These are phyloP conservation scores for Spilosoma lubricipeda DNA, from an alignment of 2,888 invertebrate genomes.

Conservation along the genomic window DNA sequence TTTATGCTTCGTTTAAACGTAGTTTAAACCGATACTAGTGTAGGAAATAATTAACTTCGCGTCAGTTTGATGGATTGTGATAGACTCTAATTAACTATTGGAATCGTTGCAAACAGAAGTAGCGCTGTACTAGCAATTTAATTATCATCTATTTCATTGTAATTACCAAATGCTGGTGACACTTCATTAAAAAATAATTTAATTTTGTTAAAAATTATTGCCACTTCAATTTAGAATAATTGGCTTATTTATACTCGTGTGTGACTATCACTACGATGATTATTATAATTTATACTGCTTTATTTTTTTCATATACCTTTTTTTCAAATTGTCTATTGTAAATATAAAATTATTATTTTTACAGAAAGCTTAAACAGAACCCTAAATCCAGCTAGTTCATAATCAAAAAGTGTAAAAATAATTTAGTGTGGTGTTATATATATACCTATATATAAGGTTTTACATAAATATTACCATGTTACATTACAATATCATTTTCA, in stretches of 20 bases:
- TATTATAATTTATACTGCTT: no score
- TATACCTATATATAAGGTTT: not conserved
- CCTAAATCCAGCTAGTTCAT: not conserved
- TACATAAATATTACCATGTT: constrained; percentile 1
- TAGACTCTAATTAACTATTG: constrained; percentile 19
- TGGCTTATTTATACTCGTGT: not conserved
- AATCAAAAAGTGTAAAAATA: not conserved
- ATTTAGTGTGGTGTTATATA: not conserved
- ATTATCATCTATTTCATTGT: not conserved
- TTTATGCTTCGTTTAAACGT: not conserved
- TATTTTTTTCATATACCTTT: no score
- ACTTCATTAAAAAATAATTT: not conserved
- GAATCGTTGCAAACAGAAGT: constrained; percentile 11
- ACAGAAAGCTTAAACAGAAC: not conserved
- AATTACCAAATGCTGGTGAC: not conserved
- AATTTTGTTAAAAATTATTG: not conserved
- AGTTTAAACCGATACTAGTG: not conserved
- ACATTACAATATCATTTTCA: constrained; percentile 3
- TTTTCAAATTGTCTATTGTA: no score
- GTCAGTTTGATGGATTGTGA: constrained; percentile 22
- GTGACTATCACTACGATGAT: no score
- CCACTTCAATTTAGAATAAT: not conserved
- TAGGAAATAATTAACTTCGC: constrained; percentile 16
- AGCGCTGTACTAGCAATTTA: not conserved
- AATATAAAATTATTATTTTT: no score